Evolutionary conservation across 2,113 vertebrate genomes (phyloP).

Genomic region (Osmerus eperlanus): DNA sequence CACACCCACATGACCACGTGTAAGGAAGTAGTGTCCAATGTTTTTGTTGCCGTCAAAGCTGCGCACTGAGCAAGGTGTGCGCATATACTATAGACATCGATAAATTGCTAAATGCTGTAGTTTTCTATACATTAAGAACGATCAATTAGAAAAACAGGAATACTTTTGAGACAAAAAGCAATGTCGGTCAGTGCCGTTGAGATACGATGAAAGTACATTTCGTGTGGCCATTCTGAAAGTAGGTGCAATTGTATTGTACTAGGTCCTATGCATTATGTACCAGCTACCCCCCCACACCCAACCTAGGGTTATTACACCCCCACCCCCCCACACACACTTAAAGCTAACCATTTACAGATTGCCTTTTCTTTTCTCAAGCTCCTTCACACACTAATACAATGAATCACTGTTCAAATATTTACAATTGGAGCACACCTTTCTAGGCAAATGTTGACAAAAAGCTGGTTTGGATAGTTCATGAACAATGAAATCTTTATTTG

Average conservation of each 20-base stretch:
- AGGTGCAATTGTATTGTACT: not conserved
- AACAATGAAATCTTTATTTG: slow-evolving; percentile 59
- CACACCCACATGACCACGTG: slow-evolving; percentile 62
- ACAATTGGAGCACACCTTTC: slow-evolving; percentile 22
- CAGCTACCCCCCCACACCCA: not conserved
- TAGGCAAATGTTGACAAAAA: not conserved
- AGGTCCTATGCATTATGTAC: not conserved
- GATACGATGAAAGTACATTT: too few species aligned
- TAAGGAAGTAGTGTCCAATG: slow-evolving; percentile 29
- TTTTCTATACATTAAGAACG: too few species aligned
- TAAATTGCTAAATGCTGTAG: too few species aligned
- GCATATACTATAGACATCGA: too few species aligned
- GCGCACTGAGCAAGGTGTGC: too few species aligned
- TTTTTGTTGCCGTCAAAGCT: too few species aligned
- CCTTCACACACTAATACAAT: not conserved
- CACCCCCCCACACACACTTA: not conserved
- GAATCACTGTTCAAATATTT: slow-evolving; percentile 55
- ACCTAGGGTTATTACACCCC: not conserved
- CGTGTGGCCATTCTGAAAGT: too few species aligned
- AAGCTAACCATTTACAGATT: not conserved
- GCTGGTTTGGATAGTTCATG: not conserved
- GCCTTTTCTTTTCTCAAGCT: not conserved
- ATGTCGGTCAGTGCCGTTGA: too few species aligned
- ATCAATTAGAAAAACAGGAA: too few species aligned
- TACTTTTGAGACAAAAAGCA: too few species aligned